phyloP scores from a whole-genome alignment of 2,797 vertebrate species.

The Enteromius paludinosus region DNA sequence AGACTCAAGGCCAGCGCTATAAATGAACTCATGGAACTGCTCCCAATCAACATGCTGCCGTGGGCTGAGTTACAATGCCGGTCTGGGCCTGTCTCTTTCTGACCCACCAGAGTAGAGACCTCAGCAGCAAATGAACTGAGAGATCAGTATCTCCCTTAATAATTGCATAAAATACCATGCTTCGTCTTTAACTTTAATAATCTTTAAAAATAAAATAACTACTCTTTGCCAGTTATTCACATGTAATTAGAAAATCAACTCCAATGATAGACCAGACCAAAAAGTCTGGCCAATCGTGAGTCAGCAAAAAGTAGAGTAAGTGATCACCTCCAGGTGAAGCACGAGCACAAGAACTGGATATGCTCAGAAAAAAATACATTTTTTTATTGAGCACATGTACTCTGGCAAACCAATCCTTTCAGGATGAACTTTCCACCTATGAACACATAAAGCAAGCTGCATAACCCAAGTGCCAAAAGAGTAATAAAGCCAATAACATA shows the following conservation, averaged over 20 bases:
- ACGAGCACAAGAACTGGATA: conserved; percentile 18
- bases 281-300: conserved; percentile 1
- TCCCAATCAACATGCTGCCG: conserved; percentile 82
- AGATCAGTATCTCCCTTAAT: conserved; percentile 7
- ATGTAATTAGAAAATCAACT: conserved; percentile 13
- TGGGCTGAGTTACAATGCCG: conserved; percentile 82
- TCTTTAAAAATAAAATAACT: not conserved
- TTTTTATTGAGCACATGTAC: conserved; percentile 21
- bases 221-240: not conserved
- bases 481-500: not conserved
- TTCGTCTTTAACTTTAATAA: not conserved
- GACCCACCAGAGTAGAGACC: conserved; percentile 7
- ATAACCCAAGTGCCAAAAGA: not conserved
- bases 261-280: not conserved
- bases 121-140: conserved; percentile 5
- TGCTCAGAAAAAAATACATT: conserved; percentile 15
- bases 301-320: conserved; percentile 30
- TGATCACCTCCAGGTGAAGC: conserved; percentile 23
- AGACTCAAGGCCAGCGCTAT: conserved; percentile 83
- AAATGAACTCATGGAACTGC: conserved; percentile 81
- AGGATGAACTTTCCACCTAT: conserved; percentile 10
- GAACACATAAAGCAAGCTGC: conserved; percentile 10
- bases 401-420: conserved; percentile 25
- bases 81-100: conserved; percentile 74
- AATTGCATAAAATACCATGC: not conserved